A percentile compares a stretch with the other conserved stretches of the same genome.
Evolutionary conservation across 2,113 vertebrate species (phyloP).

Genomic region (Columbina picui): DNA sequence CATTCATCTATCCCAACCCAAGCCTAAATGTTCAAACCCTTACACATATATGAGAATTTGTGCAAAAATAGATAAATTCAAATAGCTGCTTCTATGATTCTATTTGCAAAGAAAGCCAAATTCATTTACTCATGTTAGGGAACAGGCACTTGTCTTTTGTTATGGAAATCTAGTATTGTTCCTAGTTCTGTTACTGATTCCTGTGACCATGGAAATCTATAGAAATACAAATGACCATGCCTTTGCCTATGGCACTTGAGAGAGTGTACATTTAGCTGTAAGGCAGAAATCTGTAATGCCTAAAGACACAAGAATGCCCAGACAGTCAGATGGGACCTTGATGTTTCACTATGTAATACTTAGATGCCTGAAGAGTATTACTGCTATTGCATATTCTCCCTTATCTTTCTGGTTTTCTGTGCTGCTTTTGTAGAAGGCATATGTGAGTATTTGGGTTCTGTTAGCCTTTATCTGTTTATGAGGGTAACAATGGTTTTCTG

Average conservation of each 20-base stretch:
- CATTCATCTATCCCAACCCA: not conserved
- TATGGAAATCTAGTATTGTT: slow-evolving; percentile 55
- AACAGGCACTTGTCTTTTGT: slow-evolving; percentile 14
- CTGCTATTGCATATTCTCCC: not conserved
- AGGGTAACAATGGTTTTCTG: not conserved
- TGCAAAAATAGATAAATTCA: not conserved
- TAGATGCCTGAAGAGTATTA: not conserved
- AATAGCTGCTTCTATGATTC: not conserved
- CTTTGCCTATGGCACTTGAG: not conserved
- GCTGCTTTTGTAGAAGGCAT: not conserved
- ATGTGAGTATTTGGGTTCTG: not conserved
- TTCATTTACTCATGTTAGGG: not conserved
- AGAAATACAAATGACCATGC: slow-evolving; percentile 21
- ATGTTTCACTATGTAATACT: not conserved
- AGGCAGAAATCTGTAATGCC: not conserved
- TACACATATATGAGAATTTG: not conserved
- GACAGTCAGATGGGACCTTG: not conserved
- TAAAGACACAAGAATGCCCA: not conserved
- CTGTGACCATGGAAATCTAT: slow-evolving; percentile 19
- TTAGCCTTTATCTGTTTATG: not conserved
- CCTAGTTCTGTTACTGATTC: slow-evolving; percentile 1
- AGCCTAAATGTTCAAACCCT: not conserved
- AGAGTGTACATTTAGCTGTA: not conserved
- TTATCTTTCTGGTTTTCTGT: not conserved
- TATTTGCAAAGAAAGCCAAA: not conserved